Base-by-base conservation (phyloP, 2,113 vertebrate species). In the Falco punctatus region DNA sequence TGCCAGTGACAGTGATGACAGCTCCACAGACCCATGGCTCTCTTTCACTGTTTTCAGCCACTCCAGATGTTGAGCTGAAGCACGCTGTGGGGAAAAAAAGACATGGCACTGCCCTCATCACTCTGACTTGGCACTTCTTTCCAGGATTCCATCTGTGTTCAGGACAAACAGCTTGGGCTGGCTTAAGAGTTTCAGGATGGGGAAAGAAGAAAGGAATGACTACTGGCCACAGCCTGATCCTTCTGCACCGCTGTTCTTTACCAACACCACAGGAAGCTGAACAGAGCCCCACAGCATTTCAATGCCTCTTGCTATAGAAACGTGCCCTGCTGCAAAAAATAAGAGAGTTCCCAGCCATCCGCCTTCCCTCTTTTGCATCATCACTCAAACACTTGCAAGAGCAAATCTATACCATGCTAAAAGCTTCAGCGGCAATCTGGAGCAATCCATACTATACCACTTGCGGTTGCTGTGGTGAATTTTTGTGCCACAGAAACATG, bases 31-130 rank as follows among this genome's bases (percentile, higher is more conserved):
- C 0, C 99, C 99, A 13, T 99, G 99, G 90, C 99, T 99, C 69
- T 99, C 99, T 82, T 99, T 99, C 82, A 99, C 99, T 0, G 98
- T 99, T 94, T 98, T 99, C 88, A 99, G 74, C 99, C 99, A 99
- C 86, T 99, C 99, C 77, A 99, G 84, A 86, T 99, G 98, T 48
- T 98, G 98, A 78, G 99, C 99, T 40, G 99, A 99, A 92, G 99
- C 99, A 26, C 77, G 40, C 99, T 99, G 92, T 66, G 12, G 85
- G 72, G 72, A 88, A 98, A 3, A 92, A 32, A 83, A 70, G 65
- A 51, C 7, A 69, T 15, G 2, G 51, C 59, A 58, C 71, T 65
- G 42, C 26, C 54, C 81, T n/a, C 6, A 48, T 11, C 3, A 4
- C 86, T 48, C 62, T 42, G 51, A 64, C 38, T 13, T 11, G 15